A percentile compares a stretch with the other conserved stretches of the same genome.
These are phyloP conservation scores for Poecilia gillii DNA, from an alignment of 2,797 vertebrate species.

Conservation along the genomic window DNA sequence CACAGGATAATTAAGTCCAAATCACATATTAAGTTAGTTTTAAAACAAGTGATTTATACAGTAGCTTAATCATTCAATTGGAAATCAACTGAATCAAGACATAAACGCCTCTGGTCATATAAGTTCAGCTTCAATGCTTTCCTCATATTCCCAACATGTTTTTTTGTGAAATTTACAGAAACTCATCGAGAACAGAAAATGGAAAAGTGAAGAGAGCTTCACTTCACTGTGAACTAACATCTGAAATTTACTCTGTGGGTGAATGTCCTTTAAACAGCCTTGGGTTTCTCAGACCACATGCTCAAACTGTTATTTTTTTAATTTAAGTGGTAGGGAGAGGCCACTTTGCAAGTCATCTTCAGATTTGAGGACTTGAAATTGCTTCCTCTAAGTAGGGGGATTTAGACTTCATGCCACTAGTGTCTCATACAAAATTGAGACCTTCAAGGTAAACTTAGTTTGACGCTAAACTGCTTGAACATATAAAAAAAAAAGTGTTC, in stretches of 20 bases:
- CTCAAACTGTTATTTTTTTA: background rate
- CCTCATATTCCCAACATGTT: background rate
- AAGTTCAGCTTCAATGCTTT: background rate
- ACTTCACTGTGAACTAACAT: background rate
- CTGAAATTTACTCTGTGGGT: background rate
- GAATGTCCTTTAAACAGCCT: background rate
- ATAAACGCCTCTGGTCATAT: no score
- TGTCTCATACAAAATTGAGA: background rate
- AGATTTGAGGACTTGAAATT: conserved; percentile 1
- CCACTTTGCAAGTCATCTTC: background rate
- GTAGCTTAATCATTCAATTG: background rate
- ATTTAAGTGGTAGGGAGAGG: background rate
- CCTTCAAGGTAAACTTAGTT: background rate
- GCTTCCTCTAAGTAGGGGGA: background rate
- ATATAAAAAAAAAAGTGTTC: background rate
- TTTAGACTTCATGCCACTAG: background rate
- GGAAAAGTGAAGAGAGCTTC: background rate
- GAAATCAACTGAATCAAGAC: background rate
- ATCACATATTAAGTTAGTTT: background rate
- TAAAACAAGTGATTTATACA: background rate
- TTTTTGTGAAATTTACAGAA: background rate
- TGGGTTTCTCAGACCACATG: background rate
- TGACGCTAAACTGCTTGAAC: background rate
- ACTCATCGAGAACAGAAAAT: background rate
- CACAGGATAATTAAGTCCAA: background rate